Evolutionary conservation across 2,888 invertebrate genomes (phyloP).

Genomic region (Argynnis bischoffii): DNA sequence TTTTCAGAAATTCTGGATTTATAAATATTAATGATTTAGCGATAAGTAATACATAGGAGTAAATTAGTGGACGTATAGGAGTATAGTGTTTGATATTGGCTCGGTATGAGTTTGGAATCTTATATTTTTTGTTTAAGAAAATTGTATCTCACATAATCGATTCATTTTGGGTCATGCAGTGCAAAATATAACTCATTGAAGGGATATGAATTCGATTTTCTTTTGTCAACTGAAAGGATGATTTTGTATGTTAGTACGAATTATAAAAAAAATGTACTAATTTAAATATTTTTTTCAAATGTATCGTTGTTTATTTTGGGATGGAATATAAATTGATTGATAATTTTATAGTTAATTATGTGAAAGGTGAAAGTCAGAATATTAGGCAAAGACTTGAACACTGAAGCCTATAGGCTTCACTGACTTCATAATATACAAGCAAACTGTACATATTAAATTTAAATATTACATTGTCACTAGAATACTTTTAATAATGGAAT

Average conservation of each 20-base stretch:
- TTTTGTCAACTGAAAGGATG: too few relatives aligned
- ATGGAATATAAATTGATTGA: background rate
- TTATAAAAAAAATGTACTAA: too few relatives aligned
- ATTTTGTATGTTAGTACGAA: too few relatives aligned
- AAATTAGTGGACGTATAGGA: slow-evolving; percentile 4
- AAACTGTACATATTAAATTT: slow-evolving; percentile 3
- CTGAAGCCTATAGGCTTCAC: background rate
- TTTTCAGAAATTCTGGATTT: slow-evolving; percentile 26
- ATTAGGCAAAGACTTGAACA: background rate
- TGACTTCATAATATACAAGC: slow-evolving; percentile 3
- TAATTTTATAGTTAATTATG: background rate
- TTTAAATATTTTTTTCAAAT: background rate
- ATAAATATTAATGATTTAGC: slow-evolving; percentile 27
- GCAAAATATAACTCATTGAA: too few relatives aligned
- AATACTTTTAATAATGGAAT: background rate
- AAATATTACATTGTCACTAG: slow-evolving; percentile 6
- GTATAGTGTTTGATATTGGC: slow-evolving; percentile 2
- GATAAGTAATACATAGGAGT: slow-evolving; percentile 19
- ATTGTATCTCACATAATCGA: background rate
- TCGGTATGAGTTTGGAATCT: background rate
- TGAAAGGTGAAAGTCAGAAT: background rate
- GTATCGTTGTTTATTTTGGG: background rate
- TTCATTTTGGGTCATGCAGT: too few relatives aligned
- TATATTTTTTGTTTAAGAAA: background rate
- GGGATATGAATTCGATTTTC: too few relatives aligned